These are phyloP conservation scores for Oophaga pumilio DNA, from an alignment of 2,113 vertebrate genomes.

Conservation along the genomic window DNA sequence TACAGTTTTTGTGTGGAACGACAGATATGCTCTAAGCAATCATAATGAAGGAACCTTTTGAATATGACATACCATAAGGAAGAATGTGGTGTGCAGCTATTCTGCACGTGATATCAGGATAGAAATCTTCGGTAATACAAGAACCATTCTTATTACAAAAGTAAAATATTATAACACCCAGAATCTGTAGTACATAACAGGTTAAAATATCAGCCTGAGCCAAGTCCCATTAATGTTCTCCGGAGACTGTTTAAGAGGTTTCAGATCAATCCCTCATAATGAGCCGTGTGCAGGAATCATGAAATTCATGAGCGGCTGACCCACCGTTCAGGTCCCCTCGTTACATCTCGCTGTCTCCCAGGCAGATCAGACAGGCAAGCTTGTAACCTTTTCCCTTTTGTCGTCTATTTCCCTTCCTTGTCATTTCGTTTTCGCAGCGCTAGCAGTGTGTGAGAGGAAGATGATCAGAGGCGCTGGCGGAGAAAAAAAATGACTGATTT, in stretches of 20 bases:
- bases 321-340: conserved; percentile 56
- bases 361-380: conserved; percentile 57
- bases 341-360: conserved; percentile 57
- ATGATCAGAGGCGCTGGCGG: conserved; percentile 52
- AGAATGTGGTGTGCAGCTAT: background rate
- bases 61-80: too few relatives aligned
- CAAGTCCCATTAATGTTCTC: conserved; percentile 55
- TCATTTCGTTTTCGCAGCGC: conserved; percentile 58
- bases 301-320: conserved; percentile 58
- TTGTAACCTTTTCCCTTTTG: conserved; percentile 59
- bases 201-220: conserved; percentile 40
- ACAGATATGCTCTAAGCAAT: too few relatives aligned
- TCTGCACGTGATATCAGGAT: background rate
- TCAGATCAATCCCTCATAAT: conserved; percentile 59
- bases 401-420: conserved; percentile 57
- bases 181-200: background rate
- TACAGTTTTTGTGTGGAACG: too few relatives aligned
- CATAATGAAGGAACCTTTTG: too few relatives aligned
- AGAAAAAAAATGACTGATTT: conserved; percentile 47
- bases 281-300: conserved; percentile 56
- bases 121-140: background rate
- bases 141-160: background rate
- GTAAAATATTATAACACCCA: background rate
- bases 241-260: conserved; percentile 55
- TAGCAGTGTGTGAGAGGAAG: conserved; percentile 53